Percentiles rank a stretch among this genome's conserved stretches.
phyloP scores from a whole-genome alignment of 2,888 invertebrate species.

The Noctuana brunneofusca region DNA sequence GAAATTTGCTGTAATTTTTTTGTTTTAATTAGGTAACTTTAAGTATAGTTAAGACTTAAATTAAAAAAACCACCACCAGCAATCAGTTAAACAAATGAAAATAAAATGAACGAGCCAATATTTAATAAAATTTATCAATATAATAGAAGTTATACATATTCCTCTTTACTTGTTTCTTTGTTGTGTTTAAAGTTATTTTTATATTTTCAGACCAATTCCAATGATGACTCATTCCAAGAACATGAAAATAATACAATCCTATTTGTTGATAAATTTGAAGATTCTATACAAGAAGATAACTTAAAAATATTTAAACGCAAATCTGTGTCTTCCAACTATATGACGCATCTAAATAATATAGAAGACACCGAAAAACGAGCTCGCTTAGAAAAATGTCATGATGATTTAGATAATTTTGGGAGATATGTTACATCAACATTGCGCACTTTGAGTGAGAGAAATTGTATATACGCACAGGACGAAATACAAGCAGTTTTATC shows the following conservation, averaged over 20 bases:
- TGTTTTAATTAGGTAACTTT: too few species aligned
- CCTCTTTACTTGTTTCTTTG: too few species aligned
- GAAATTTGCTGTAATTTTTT: too few species aligned
- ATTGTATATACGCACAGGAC: constrained; percentile 13
- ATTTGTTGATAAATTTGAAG: constrained; percentile 3
- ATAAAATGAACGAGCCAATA: too few species aligned
- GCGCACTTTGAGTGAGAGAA: background rate
- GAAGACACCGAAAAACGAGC: background rate
- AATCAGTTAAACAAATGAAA: too few species aligned
- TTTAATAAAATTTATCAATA: too few species aligned
- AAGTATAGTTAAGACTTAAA: too few species aligned
- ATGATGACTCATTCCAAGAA: background rate
- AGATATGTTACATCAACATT: background rate
- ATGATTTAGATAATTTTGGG: constrained; percentile 6
- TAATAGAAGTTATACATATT: too few species aligned
- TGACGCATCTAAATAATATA: background rate
- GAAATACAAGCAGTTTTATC: constrained; percentile 16
- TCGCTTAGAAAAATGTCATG: background rate
- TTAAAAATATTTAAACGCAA: background rate
- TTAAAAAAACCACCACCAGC: too few species aligned
- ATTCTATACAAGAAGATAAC: background rate
- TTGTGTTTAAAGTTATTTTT: background rate
- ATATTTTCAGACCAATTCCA: background rate
- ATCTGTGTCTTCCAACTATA: background rate
- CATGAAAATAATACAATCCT: constrained; percentile 2